Evolutionary conservation across 2,797 vertebrate genomes (phyloP), one percentile per base, ranked within the genome.

Genomic region (Coregonus suidteri): DNA sequence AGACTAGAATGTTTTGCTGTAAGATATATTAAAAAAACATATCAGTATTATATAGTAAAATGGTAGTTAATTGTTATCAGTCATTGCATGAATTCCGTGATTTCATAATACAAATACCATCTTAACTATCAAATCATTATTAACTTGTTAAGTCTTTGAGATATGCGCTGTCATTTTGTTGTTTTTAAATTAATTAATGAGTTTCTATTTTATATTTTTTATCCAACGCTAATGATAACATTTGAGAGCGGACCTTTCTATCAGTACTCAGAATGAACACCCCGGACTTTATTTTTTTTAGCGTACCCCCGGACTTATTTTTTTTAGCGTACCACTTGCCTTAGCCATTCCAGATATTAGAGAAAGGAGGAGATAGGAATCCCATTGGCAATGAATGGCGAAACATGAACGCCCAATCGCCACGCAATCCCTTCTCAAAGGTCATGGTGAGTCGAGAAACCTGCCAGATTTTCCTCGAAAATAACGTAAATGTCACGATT

Each of bases 241-340:
- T 35, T 3, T 11, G 20, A 25, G 9, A 4, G 25, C 64, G 64
- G 64, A 31, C 20, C 25, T 31, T 13, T 65, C 54, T 31, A 11
- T 65, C 25, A 4, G 64, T 65, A n/a, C 30, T 65, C 64, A 64
- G 5, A 3, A 18, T 18, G 54, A 56, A 56, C 54, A 56, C 25
- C 14, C 16, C 87, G 90, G 91, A 87, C 35, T 6, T 0, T n/a
- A n/a, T 3, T 35, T 84, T 85, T 82, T 1, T n/a, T 1, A 1
- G 51, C 65, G 79, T 75, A 56, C n/a, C 25, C 14, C 16, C 87
- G 90, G 91, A 87, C 35, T 6, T 0, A 34, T n/a, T 35, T 84
- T 85, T 82, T 1, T n/a, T 1, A 1, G 51, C 65, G 79, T 75
- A 80, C 84, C 59, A 35, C 56, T 6, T 65, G 30, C 18, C 56